A percentile compares a stretch with the other conserved stretches of the same genome.
Conservation (phyloP, 92 coral and sea anemone genomes). For the Hydrozoanthus gracilis region DNA sequence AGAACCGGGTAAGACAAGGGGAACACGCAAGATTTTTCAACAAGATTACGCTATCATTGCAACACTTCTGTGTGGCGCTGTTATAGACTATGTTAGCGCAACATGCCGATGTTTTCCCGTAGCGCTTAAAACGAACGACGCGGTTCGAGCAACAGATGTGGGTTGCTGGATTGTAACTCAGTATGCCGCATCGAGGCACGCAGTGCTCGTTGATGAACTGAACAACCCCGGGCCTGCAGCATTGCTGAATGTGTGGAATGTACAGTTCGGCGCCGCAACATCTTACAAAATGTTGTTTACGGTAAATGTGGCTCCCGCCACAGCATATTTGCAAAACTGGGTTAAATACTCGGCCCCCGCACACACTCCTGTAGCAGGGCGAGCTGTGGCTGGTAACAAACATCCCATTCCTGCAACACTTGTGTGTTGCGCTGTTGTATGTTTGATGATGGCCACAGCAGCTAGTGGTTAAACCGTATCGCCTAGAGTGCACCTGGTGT, state of each 20-base stretch:
- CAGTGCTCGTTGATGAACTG: conserved; percentile 14
- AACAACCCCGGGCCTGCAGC: conserved; percentile 17
- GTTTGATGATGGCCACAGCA: conserved; percentile 1
- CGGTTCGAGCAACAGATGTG: conserved; percentile 18
- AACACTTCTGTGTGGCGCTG: conserved; percentile 18
- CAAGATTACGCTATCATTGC: conserved; percentile 10
- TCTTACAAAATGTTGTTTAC: not conserved
- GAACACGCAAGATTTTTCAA: conserved; percentile 16
- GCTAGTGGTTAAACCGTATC: conserved; percentile 2
- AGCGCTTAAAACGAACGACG: conserved; percentile 17
- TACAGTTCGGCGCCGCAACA: conserved; percentile 28
- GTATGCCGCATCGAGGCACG: conserved; percentile 13
- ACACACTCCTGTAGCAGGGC: not conserved
- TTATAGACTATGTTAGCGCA: not conserved
- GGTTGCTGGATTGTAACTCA: not conserved
- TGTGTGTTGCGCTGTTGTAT: conserved; percentile 5
- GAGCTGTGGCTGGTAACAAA: not conserved
- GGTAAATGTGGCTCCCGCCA: not conserved
- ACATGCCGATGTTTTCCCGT: conserved; percentile 4
- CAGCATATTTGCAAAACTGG: conserved; percentile 31
- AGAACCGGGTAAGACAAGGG: conserved; percentile 29
- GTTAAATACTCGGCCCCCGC: not conserved
- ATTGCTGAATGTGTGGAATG: not conserved
- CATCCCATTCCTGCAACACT: conserved; percentile 23
- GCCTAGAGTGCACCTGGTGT: not conserved